These are phyloP conservation scores for Ptychobarbus kaznakovi DNA, from an alignment of 2,797 vertebrate genomes.

Conservation along the genomic window DNA sequence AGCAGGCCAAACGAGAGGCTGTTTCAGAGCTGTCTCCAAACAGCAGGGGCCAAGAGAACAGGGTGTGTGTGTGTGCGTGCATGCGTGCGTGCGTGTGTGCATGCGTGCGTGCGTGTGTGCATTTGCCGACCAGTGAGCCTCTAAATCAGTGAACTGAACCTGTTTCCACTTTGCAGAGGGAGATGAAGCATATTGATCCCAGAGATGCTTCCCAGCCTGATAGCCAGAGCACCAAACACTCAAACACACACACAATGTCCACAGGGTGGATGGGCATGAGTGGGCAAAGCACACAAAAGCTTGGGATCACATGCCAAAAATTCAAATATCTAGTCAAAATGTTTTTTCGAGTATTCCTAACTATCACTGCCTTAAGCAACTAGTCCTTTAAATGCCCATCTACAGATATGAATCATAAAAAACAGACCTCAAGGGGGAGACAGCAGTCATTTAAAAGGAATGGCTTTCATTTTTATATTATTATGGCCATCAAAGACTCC, in stretches of 20 bases:
- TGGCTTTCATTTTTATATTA: conserved; percentile 28
- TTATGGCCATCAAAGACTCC: conserved; percentile 27
- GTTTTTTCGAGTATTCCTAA: neutral
- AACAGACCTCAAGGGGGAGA: neutral
- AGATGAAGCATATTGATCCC: conserved; percentile 59
- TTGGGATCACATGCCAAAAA: neutral
- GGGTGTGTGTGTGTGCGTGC: conserved; percentile 6
- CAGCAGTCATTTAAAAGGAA: neutral
- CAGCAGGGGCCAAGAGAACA: neutral
- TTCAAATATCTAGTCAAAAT: neutral
- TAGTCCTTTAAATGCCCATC: neutral
- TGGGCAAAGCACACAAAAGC: neutral
- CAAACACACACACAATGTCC: neutral
- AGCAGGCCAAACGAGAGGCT: conserved; percentile 41
- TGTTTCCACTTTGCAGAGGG: conserved; percentile 47
- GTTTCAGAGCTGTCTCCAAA: conserved; percentile 46
- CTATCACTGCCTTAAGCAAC: neutral
- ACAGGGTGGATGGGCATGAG: conserved; percentile 1
- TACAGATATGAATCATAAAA: conserved; percentile 5
- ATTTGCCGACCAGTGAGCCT: conserved; percentile 36
- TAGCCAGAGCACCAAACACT: neutral
- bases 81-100: conserved; percentile 18
- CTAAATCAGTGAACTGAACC: conserved; percentile 51
- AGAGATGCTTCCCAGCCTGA: conserved; percentile 28
- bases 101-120: neutral